Conservation (phyloP, 2,113 vertebrate species). For the Misgurnus mizolepis region DNA sequence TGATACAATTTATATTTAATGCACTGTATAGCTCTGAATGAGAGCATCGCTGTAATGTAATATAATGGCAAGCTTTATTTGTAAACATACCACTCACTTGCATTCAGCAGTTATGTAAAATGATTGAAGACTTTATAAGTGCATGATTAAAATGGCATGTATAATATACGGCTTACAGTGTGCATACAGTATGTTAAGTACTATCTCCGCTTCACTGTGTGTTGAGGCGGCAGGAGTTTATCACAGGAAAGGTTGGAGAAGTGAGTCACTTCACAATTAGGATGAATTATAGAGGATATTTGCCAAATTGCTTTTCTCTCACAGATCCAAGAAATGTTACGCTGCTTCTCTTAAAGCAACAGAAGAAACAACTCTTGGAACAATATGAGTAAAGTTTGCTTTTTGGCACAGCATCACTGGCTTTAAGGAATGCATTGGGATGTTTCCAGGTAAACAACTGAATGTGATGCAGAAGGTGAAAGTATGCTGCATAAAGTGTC, state of each 20-base stretch:
- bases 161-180: background rate
- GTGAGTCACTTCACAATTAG: slow-evolving; percentile 38
- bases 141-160: background rate
- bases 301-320: background rate
- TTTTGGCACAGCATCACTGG: slow-evolving; percentile 25
- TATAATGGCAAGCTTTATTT: background rate
- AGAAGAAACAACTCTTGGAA: background rate
- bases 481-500: slow-evolving; percentile 3
- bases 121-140: background rate
- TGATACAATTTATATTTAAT: too few relatives aligned
- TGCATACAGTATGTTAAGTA: too few relatives aligned
- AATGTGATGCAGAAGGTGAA: slow-evolving; percentile 11
- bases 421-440: slow-evolving; percentile 46
- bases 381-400: background rate
- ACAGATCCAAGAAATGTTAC: background rate
- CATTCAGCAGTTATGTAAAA: background rate
- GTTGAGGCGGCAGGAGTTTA: background rate
- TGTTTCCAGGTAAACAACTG: slow-evolving; percentile 19
- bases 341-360: background rate
- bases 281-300: background rate
- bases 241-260: slow-evolving; percentile 2
- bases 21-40: too few relatives aligned
- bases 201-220: too few relatives aligned
- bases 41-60: too few relatives aligned
- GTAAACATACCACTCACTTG: background rate